phyloP scores from a whole-genome alignment of 64 coral and sea anemone genomes.

The Dendronephthya gigantea region DNA sequence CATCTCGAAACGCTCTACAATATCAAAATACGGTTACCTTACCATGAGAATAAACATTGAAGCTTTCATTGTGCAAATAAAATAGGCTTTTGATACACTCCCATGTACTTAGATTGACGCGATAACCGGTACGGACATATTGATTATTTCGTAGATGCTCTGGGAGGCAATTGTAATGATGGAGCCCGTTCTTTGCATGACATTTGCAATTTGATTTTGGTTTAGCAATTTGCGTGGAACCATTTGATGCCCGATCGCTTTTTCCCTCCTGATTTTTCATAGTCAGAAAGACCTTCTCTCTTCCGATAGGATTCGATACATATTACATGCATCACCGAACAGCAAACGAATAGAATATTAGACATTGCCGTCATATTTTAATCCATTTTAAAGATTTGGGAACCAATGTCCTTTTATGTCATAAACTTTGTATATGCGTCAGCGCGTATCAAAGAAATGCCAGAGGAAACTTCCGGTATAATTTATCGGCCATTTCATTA shows the following conservation, averaged over 20 bases:
- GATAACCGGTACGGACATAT: slow-evolving; percentile 63
- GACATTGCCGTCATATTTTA: too few species aligned
- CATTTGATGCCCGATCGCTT: not conserved
- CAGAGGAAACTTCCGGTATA: too few species aligned
- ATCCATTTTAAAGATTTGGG: too few species aligned
- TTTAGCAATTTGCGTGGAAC: not conserved
- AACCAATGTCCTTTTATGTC: too few species aligned
- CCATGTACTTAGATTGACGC: slow-evolving; percentile 30
- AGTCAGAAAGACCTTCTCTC: too few species aligned
- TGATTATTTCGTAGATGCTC: slow-evolving; percentile 76
- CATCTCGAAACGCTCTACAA: too few species aligned
- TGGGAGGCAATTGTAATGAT: slow-evolving; percentile 24
- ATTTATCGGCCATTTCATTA: too few species aligned
- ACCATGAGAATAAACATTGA: slow-evolving; percentile 94
- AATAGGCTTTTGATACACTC: slow-evolving; percentile 73
- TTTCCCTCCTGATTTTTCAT: too few species aligned
- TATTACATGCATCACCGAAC: not conserved
- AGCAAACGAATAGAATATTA: not conserved
- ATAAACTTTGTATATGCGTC: too few species aligned
- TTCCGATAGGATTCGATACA: not conserved
- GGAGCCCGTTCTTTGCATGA: not conserved
- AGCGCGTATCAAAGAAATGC: too few species aligned
- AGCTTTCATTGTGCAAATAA: slow-evolving; percentile 80
- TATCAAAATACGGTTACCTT: too few species aligned
- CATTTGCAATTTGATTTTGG: not conserved